phyloP scores from a whole-genome alignment of 2,113 vertebrate species.

The Prionailurus bengalensis region DNA sequence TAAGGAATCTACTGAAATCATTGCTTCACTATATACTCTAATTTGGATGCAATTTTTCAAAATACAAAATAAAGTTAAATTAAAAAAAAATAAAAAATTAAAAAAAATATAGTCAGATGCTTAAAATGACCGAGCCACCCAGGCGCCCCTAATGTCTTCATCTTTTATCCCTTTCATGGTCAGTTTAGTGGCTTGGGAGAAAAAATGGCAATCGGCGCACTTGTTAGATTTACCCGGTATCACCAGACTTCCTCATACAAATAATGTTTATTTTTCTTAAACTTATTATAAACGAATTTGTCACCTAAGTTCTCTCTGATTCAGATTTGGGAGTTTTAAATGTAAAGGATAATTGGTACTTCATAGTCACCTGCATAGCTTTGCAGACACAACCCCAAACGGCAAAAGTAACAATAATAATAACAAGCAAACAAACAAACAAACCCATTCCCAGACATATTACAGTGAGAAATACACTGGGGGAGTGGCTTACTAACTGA shows the following conservation, averaged over 20 bases:
- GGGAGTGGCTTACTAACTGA: neutral
- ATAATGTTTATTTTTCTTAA: constrained; percentile 29
- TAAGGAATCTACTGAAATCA: too few species aligned
- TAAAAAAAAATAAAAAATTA: too few species aligned
- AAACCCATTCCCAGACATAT: neutral
- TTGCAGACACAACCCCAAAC: neutral
- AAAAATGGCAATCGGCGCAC: neutral
- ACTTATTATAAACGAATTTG: neutral
- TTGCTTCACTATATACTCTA: too few species aligned
- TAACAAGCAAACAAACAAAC: neutral
- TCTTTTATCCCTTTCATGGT: neutral
- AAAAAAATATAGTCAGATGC: too few species aligned
- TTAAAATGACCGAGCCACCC: too few species aligned
- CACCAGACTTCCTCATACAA: neutral
- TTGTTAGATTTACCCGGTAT: neutral
- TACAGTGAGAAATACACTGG: neutral
- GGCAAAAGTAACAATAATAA: neutral
- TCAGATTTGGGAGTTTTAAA: constrained; percentile 28
- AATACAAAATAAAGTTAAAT: too few species aligned
- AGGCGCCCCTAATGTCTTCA: neutral
- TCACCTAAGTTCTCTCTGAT: neutral
- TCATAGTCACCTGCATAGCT: neutral
- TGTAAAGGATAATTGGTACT: neutral
- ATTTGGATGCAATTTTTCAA: too few species aligned
- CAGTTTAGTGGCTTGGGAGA: neutral